These are phyloP conservation scores for Quadroppia sp. DNA, from an alignment of 2,888 invertebrate species.

Conservation along the genomic window DNA sequence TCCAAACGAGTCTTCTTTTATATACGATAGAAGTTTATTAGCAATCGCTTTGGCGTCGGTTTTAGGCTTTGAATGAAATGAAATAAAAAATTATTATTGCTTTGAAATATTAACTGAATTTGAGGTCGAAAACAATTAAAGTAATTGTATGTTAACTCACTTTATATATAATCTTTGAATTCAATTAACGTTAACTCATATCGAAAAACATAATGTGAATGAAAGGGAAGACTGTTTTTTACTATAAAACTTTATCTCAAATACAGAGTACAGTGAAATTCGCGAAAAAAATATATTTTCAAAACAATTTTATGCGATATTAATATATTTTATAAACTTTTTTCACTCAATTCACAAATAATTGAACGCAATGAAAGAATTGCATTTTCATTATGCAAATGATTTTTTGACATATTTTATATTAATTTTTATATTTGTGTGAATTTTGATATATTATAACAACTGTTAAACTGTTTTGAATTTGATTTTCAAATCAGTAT, in stretches of 20 bases:
- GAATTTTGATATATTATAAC: neutral
- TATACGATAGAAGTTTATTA: too few relatives aligned
- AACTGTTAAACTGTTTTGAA: neutral
- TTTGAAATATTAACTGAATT: neutral
- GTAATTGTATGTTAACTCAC: slow-evolving; percentile 23
- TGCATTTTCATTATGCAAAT: neutral
- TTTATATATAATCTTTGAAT: slow-evolving; percentile 22
- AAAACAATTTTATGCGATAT: too few relatives aligned
- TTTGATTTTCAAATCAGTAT: neutral
- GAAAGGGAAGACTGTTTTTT: too few relatives aligned
- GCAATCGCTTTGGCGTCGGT: neutral
- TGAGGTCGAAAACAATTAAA: slow-evolving; percentile 17
- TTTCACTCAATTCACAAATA: neutral
- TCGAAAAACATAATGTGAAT: neutral
- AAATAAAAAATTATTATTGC: neutral
- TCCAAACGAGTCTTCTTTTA: neutral
- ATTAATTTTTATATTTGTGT: neutral
- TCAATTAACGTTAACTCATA: slow-evolving; percentile 19
- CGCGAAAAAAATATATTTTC: too few relatives aligned
- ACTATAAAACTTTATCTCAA: too few relatives aligned
- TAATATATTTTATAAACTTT: neutral
- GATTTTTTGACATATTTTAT: neutral
- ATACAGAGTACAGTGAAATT: too few relatives aligned
- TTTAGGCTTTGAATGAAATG: neutral
- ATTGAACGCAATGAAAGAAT: neutral